These are phyloP conservation scores for Campopleginae sp. DNA, from an alignment of 2,888 invertebrate species.

Conservation along the genomic window DNA sequence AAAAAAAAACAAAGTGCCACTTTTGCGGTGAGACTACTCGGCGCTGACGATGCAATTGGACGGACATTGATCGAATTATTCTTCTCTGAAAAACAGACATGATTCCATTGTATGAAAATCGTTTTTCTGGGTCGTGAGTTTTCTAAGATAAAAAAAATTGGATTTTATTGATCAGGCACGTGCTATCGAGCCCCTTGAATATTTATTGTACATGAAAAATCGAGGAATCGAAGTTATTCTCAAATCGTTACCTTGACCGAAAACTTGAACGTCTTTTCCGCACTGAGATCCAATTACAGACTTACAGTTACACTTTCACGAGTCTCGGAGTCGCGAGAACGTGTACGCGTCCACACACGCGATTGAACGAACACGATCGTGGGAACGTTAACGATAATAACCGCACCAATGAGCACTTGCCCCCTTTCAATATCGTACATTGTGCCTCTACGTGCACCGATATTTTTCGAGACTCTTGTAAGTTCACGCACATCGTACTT, in stretches of 20 bases:
- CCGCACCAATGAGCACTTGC: constrained; percentile 21
- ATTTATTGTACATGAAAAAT: too few species aligned
- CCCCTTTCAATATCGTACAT: constrained; percentile 29
- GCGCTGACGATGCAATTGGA: neutral
- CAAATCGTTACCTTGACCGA: constrained; percentile 45
- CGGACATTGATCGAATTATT: neutral
- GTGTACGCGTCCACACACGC: constrained; percentile 7
- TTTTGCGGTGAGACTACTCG: neutral
- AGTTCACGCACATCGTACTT: neutral
- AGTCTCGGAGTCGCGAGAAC: constrained; percentile 38
- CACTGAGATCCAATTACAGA: constrained; percentile 59
- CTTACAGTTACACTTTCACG: constrained; percentile 66
- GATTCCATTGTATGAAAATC: too few species aligned
- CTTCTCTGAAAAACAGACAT: neutral
- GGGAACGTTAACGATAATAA: constrained; percentile 63
- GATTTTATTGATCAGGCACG: too few species aligned
- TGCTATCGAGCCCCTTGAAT: too few species aligned
- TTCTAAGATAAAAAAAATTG: too few species aligned
- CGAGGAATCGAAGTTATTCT: neutral
- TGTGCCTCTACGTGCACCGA: neutral
- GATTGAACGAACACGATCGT: constrained; percentile 45
- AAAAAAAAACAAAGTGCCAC: neutral
- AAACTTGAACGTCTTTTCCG: constrained; percentile 33
- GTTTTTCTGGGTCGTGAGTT: too few species aligned
- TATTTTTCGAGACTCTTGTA: neutral